Evolutionary conservation across 2,797 vertebrate species (phyloP), one percentile per base, ranked within the genome.

Genomic region (Prunella strophiata): DNA sequence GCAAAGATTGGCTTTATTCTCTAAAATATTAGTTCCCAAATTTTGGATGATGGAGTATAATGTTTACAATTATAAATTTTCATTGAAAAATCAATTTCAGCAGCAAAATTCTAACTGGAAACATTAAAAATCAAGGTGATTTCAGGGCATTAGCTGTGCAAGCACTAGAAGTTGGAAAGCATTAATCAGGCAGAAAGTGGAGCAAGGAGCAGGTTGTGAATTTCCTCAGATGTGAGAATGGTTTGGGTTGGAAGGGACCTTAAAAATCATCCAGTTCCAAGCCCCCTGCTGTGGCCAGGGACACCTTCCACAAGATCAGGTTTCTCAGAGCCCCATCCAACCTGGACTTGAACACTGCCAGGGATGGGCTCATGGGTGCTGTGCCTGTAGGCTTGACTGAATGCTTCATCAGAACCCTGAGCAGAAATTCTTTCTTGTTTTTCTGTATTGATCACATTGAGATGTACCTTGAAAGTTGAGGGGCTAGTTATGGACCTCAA

Each of bases 91-190:
- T 11, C 32, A 26, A 45, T 11, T 8, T 29, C 36, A 26, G 10
- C 32, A 36, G 48, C 23, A 15, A 51, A 75, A 26, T 63, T 80
- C 42, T 52, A 45, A 23, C 21, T 5, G 23, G 32, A 43, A 57
- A 36, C 14, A 7, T 1, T 20, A 20, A 19, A 34, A 82, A 61
- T 6, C 0, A 1, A 9, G 29, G 1, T 13, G 23, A n/a, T 68
- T 67, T 48, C 50, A 36, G 36, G 26, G 29, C 38, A 21, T 0
- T 21, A 55, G 19, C 32, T 0, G 0, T 12, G 51, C 21, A 11
- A 54, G 6, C 40, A 1, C 36, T 36, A 8, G 36, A 36, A 36
- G 36, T 36, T 36, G 36, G 36, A 36, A 36, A 36, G 36, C 36
- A 36, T 36, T 36, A 10, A 36, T 36, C 10, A 9, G 43, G 18